phyloP scores from a whole-genome alignment of 1,140 invertebrate species.

The Capitella teleta region DNA sequence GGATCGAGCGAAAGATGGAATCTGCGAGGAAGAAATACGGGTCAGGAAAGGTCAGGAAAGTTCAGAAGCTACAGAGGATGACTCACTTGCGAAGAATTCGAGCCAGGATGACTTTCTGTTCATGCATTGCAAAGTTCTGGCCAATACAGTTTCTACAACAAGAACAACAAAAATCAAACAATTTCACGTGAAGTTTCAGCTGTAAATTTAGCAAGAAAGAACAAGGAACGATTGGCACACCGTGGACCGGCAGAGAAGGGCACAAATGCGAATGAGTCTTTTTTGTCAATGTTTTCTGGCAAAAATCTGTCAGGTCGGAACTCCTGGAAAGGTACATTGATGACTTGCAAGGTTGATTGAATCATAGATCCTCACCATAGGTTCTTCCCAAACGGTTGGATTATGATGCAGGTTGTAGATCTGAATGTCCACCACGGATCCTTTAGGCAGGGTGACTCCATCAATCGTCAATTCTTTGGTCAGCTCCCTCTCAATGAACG shows the following conservation, averaged over 20 bases:
- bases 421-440: constrained; percentile 12
- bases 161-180: neutral
- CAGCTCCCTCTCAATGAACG: constrained; percentile 59
- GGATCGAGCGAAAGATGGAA: neutral
- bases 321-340: constrained; percentile 13
- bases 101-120: constrained; percentile 19
- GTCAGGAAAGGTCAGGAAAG: neutral
- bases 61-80: neutral
- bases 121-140: constrained; percentile 23
- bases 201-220: neutral
- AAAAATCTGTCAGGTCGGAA: constrained; percentile 26
- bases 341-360: neutral
- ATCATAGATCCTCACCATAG: constrained; percentile 3
- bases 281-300: constrained; percentile 22
- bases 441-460: constrained; percentile 16
- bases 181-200: neutral
- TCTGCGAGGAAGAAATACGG: no score
- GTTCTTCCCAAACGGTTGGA: constrained; percentile 22
- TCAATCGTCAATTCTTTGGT: constrained; percentile 50
- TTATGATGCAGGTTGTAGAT: constrained; percentile 30
- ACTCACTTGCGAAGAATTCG: constrained; percentile 14
- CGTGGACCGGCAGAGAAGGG: constrained; percentile 32
- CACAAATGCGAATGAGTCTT: constrained; percentile 23
- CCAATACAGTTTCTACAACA: constrained; percentile 26
- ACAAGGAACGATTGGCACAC: neutral